phyloP scores from a whole-genome alignment of 2,797 vertebrate species.

The Eulemur rubriventer region DNA sequence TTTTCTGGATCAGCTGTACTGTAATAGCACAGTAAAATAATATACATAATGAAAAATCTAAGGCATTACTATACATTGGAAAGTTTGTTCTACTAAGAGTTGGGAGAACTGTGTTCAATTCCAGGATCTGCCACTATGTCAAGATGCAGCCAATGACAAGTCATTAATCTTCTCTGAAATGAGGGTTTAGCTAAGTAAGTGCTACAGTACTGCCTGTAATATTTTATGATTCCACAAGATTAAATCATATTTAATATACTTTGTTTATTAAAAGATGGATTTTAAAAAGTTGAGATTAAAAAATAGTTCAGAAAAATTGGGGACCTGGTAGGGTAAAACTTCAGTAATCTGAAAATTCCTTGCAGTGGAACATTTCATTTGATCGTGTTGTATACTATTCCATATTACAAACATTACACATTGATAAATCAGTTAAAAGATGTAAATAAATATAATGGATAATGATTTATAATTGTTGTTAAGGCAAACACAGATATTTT shows the following conservation, averaged over 20 bases:
- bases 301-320: not conserved
- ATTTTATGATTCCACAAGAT: not conserved
- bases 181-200: not conserved
- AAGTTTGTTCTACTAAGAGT: not conserved
- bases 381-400: not conserved
- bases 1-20: not conserved
- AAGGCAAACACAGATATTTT: conserved; percentile 8
- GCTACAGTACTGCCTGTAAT: not conserved
- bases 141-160: not conserved
- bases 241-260: not conserved
- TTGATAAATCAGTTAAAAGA: not conserved
- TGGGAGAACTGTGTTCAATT: not conserved
- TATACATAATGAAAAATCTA: not conserved
- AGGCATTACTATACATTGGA: not conserved
- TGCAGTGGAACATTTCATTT: conserved; percentile 11
- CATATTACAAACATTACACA: not conserved
- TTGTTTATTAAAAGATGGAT: not conserved
- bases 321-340: not conserved
- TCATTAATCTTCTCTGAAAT: not conserved
- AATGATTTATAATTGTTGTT: not conserved
- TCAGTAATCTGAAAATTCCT: conserved; percentile 24
- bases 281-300: conserved; percentile 7
- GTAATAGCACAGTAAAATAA: not conserved
- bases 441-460: not conserved
- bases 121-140: not conserved